Evolutionary conservation across 2,113 vertebrate species (phyloP).

Genomic region (Tor tambroides): DNA sequence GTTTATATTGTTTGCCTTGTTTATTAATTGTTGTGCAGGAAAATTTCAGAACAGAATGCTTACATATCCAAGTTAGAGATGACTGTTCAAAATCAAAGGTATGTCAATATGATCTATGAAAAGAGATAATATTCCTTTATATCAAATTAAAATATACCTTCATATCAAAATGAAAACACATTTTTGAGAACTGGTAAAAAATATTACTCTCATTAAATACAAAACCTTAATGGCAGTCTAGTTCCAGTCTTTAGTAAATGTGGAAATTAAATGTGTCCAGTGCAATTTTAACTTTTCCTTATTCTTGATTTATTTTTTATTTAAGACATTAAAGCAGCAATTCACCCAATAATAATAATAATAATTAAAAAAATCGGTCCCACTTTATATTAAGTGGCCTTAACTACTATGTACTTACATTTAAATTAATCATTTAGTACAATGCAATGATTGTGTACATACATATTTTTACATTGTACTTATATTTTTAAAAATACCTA

Average conservation of each 20-base stretch:
- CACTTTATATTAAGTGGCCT: too few relatives aligned
- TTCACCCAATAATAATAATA: too few relatives aligned
- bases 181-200: not conserved
- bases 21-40: constrained; percentile 67
- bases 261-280: not conserved
- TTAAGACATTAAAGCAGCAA: too few relatives aligned
- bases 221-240: not conserved
- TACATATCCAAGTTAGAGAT: constrained; percentile 77
- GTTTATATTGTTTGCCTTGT: not conserved
- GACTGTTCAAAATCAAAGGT: constrained; percentile 75
- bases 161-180: not conserved
- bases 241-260: not conserved
- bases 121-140: too few relatives aligned
- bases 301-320: too few relatives aligned
- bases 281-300: not conserved
- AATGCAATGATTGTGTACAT: too few relatives aligned
- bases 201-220: not conserved
- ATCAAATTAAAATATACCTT: not conserved
- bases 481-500: too few relatives aligned
- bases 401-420: too few relatives aligned
- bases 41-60: constrained; percentile 71
- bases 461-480: too few relatives aligned
- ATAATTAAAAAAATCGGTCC: too few relatives aligned
- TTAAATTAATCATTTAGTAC: too few relatives aligned
- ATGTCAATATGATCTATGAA: constrained; percentile 37